Conservation (phyloP, 2,888 invertebrate species). For the Stratiomys singularior region DNA sequence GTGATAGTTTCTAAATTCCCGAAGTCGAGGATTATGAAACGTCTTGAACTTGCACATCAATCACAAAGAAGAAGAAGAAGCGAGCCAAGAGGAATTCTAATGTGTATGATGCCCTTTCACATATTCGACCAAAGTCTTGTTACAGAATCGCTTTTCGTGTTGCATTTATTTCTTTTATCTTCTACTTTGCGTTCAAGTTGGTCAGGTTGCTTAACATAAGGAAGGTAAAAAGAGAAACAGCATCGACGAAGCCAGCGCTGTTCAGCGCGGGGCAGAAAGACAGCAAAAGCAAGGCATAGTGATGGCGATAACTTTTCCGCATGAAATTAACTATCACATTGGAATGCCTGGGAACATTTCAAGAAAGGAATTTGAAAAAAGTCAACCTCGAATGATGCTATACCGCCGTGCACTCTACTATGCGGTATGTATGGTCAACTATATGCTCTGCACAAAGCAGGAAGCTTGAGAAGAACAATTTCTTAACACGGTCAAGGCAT, state of each 20-base stretch:
- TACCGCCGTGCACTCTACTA: neutral
- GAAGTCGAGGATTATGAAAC: too few species aligned
- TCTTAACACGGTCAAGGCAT: conserved; percentile 40
- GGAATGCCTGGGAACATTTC: conserved; percentile 58
- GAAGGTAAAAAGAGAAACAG: conserved; percentile 24
- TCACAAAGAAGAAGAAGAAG: too few species aligned
- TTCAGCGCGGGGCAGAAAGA: conserved; percentile 12
- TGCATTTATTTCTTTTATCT: conserved; percentile 6
- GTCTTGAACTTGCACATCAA: too few species aligned
- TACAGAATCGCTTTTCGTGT: conserved; percentile 8
- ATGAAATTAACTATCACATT: conserved; percentile 57
- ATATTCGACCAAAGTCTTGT: neutral
- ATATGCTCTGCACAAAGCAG: neutral
- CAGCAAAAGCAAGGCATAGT: conserved; percentile 49
- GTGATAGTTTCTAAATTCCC: too few species aligned
- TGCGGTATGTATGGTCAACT: neutral
- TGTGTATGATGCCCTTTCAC: neutral
- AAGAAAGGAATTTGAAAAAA: conserved; percentile 56
- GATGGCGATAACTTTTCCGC: conserved; percentile 56
- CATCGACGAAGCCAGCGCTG: neutral
- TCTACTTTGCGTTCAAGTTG: conserved; percentile 30
- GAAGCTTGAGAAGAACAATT: conserved; percentile 19
- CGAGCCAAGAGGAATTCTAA: neutral
- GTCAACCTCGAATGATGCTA: conserved; percentile 49
- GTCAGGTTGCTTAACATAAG: conserved; percentile 11